Conservation (phyloP, 2,797 vertebrate species). For the Carduelis carduelis region DNA sequence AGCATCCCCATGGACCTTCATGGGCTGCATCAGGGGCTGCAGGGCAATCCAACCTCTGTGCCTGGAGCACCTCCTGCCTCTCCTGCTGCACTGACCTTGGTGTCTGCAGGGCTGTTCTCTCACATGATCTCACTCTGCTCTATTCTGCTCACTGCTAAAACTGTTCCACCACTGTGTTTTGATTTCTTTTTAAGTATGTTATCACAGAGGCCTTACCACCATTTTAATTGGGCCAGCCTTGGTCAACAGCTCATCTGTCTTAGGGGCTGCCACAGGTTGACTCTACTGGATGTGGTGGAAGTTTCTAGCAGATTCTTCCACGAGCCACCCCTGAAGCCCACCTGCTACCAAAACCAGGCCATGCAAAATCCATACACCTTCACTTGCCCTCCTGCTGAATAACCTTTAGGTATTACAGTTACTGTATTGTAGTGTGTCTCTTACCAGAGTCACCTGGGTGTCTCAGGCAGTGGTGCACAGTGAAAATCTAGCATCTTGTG, state of each 20-base stretch:
- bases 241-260: rapidly evolving
- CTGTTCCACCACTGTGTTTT: not conserved
- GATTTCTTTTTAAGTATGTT: not conserved
- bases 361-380: not conserved
- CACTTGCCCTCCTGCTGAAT: not conserved
- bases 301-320: not conserved
- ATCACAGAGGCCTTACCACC: not conserved
- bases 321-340: not conserved
- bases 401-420: not conserved
- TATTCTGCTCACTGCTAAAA: not conserved
- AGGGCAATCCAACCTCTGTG: rapidly evolving
- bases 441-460: rapidly evolving
- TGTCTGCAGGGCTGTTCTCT: not conserved
- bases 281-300: not conserved
- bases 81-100: not conserved
- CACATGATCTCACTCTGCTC: not conserved
- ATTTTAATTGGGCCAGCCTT: not conserved
- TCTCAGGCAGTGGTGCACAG: rapidly evolving
- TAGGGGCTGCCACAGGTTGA: not conserved
- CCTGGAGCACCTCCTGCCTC: not conserved
- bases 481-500: not conserved
- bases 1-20: not conserved
- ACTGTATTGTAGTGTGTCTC: rapidly evolving
- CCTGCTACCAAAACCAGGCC: not conserved
- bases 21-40: not conserved